Conservation (phyloP, 2,113 vertebrate species). For the Pantherophis guttatus region DNA sequence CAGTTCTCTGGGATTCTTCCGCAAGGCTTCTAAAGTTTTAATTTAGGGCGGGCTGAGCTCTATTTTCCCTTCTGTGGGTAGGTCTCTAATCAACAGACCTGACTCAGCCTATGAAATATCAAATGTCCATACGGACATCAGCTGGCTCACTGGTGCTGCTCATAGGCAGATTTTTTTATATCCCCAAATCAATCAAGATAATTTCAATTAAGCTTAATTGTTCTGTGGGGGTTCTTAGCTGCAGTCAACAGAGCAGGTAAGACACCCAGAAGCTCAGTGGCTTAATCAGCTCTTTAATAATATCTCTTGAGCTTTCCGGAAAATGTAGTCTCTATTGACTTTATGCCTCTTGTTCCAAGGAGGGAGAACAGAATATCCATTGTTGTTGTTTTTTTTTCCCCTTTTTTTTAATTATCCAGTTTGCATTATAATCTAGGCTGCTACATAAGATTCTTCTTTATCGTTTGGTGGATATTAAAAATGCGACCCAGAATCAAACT, state of each 20-base stretch:
- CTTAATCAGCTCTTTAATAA: slow-evolving; percentile 11
- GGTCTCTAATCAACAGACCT: not conserved
- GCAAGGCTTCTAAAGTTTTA: not conserved
- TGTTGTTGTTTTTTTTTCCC: not conserved
- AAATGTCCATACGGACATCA: not conserved
- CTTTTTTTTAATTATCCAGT: not conserved
- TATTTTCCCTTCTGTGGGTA: not conserved
- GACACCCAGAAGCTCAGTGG: not conserved
- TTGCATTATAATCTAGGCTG: not conserved
- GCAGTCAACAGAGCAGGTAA: slow-evolving; percentile 17
- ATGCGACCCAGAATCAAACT: not conserved
- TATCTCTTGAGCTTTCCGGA: not conserved
- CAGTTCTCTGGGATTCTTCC: not conserved
- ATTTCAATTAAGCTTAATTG: slow-evolving; percentile 38
- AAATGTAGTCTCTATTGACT: not conserved
- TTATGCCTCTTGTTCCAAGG: not conserved
- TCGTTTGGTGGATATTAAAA: not conserved
- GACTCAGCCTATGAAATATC: slow-evolving; percentile 18
- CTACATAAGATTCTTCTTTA: accelerated
- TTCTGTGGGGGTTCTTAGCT: slow-evolving; percentile 33
- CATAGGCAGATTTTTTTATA: slow-evolving; percentile 10
- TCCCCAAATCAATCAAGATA: slow-evolving; percentile 15
- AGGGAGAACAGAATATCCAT: not conserved
- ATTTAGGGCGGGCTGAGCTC: not conserved
- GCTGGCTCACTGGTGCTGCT: not conserved